A percentile compares a stretch with the other conserved stretches of the same genome.
phyloP scores from a whole-genome alignment of 2,113 vertebrate genomes.

The Sapayoa aenigma region DNA sequence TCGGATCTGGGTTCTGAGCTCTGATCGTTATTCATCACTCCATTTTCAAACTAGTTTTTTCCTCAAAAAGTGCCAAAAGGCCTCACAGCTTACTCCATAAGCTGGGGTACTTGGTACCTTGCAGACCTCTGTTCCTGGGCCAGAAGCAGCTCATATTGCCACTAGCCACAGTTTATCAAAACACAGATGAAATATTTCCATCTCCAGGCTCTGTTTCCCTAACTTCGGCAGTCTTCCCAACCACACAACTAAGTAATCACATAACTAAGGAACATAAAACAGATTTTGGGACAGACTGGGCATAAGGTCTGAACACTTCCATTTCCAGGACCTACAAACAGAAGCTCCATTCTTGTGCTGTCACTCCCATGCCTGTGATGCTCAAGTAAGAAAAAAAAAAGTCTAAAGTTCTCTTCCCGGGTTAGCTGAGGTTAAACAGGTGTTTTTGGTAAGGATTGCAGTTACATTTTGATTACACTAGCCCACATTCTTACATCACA shows the following conservation, averaged over 20 bases:
- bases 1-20: neutral
- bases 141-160: neutral
- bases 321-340: neutral
- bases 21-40: neutral
- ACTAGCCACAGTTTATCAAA: neutral
- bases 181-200: neutral
- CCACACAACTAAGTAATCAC: neutral
- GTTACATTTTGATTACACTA: slow-evolving; percentile 73
- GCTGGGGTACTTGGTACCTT: neutral
- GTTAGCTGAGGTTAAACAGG: slow-evolving; percentile 67
- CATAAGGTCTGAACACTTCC: neutral
- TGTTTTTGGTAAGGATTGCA: slow-evolving; percentile 69
- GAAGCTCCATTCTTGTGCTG: neutral
- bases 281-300: neutral
- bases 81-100: neutral
- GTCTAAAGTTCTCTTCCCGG: neutral
- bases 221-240: neutral
- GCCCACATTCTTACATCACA: slow-evolving; percentile 64
- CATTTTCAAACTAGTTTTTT: neutral
- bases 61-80: neutral
- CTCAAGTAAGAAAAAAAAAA: neutral
- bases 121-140: neutral
- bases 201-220: neutral
- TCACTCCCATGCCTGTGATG: neutral
- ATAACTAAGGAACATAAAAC: neutral